Conservation (phyloP, 37 sponge, comb jelly and placozoan genomes). For the Beroe ovata region DNA sequence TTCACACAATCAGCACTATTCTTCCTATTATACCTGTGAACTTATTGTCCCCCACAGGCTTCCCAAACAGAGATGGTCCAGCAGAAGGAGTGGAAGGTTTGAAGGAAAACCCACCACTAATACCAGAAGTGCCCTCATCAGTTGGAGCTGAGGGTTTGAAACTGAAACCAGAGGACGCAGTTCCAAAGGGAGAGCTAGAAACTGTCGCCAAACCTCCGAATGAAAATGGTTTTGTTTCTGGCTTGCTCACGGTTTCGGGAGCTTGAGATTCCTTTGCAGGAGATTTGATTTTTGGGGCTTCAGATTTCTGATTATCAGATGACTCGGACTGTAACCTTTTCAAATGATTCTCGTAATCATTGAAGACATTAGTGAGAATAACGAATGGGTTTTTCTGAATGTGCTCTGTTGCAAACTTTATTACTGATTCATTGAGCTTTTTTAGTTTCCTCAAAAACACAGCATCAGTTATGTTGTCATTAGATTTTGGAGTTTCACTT, state of each 20-base stretch:
- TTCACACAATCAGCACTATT: background rate
- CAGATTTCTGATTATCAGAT: background rate
- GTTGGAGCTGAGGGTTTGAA: slow-evolving; percentile 14
- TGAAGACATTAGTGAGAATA: slow-evolving; percentile 36
- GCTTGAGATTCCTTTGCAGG: background rate
- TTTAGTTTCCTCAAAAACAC: slow-evolving; percentile 61
- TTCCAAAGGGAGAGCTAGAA: background rate
- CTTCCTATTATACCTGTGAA: slow-evolving; percentile 7
- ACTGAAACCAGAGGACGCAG: slow-evolving; percentile 8
- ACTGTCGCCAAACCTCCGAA: background rate
- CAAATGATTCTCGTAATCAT: slow-evolving; percentile 28
- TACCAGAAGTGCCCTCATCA: background rate
- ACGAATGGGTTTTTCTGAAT: slow-evolving; percentile 41
- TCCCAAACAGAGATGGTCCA: slow-evolving; percentile 52
- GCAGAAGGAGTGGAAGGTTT: slow-evolving; percentile 23
- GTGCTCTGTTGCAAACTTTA: slow-evolving; percentile 44
- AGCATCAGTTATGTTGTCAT: slow-evolving; percentile 7
- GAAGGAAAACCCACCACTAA: slow-evolving; percentile 21
- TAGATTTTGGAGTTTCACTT: slow-evolving; percentile 5
- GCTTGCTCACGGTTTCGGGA: background rate
- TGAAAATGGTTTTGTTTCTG: slow-evolving; percentile 40
- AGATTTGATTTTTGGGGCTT: background rate
- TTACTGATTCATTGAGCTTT: slow-evolving; percentile 51
- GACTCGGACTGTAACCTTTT: background rate
- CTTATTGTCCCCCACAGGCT: slow-evolving; percentile 9